Evolutionary conservation across 2,888 invertebrate species (phyloP), one percentile per base, ranked within the genome.

Genomic region (Chorisops tibialis): DNA sequence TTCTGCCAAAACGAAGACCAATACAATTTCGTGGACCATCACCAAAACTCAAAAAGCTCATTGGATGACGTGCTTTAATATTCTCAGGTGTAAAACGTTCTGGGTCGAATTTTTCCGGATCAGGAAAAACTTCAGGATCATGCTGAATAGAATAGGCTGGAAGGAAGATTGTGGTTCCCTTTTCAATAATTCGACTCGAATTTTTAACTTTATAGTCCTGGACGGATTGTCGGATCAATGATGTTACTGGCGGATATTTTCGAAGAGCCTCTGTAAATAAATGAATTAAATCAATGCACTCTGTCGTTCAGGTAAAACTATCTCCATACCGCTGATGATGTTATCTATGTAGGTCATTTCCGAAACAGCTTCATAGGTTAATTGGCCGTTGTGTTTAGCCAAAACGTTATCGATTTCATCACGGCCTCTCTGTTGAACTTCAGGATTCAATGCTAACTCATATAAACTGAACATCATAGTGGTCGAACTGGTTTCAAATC

Each of bases 51-150:
- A 58, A 21, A 14, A 52, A 62, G 4, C 43, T 4, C 14, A 30
- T 35, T 12, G 50, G 45, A 45, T 58, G 80, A 65, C 81, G 68
- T 52, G 75, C 78, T 0, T 77, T 73, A 66, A 81, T 82, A 48
- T 80, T 80, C 67, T 81, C 81, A 14, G 77, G 73, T 1, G 76
- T 71, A 70, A 84, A 84, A 68, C 84, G 74, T 16, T 84, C 82
- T 0, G 84, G 84, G 43, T 81, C 79, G 62, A 84, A 85, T 51
- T 75, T 79, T 6, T 81, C 77, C 1, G 85, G 85, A 7, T 85
- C 76, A 1, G 82, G 81, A 65, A 80, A 83, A 70, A 81, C 77
- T 4, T 79, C 75, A 0, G 81, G 80, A 65, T 83, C 82, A 74
- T 79, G 80, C 60, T 84, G 83, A 65, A 83, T 79, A 4, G 80